A percentile compares a stretch with the other conserved stretches of the same genome.
Evolutionary conservation across 2,888 invertebrate species (phyloP).

Genomic region (Eilema depressum): DNA sequence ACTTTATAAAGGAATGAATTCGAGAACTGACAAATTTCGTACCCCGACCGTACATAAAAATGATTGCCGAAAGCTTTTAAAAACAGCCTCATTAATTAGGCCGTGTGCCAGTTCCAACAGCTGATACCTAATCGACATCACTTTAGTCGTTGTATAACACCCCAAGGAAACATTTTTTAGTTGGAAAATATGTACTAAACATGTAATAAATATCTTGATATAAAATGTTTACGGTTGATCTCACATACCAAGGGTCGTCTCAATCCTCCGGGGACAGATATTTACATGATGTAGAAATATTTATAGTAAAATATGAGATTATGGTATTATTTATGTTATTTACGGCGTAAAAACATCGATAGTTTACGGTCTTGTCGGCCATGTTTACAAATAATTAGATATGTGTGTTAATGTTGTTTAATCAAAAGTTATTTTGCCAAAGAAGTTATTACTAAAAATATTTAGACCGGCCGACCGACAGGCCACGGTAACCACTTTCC

Average conservation of each 20-base stretch:
- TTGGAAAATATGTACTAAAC: not conserved
- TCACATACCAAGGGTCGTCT: not conserved
- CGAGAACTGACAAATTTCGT: too few species aligned
- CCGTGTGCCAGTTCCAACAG: not conserved
- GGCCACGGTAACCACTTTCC: too few species aligned
- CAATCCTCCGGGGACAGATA: slow-evolving; percentile 1
- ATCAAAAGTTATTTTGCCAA: too few species aligned
- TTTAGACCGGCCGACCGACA: too few species aligned
- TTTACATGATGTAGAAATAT: not conserved
- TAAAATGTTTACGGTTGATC: not conserved
- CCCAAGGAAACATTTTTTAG: slow-evolving; percentile 1
- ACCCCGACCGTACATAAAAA: too few species aligned
- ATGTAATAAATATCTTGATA: not conserved
- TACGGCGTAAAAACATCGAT: not conserved
- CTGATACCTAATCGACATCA: not conserved
- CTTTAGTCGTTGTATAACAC: not conserved
- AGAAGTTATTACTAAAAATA: too few species aligned
- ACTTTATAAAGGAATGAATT: too few species aligned
- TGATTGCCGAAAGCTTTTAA: not conserved
- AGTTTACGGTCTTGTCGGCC: not conserved
- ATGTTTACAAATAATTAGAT: not conserved
- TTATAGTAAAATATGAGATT: slow-evolving; percentile 3
- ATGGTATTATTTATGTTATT: not conserved
- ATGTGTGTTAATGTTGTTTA: too few species aligned
- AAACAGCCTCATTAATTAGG: not conserved